Evolutionary conservation across 30 jellyfish, hydroid and myxozoan genomes (phyloP), one percentile per base, ranked within the genome.

Genomic region (Pelagia noctiluca): DNA sequence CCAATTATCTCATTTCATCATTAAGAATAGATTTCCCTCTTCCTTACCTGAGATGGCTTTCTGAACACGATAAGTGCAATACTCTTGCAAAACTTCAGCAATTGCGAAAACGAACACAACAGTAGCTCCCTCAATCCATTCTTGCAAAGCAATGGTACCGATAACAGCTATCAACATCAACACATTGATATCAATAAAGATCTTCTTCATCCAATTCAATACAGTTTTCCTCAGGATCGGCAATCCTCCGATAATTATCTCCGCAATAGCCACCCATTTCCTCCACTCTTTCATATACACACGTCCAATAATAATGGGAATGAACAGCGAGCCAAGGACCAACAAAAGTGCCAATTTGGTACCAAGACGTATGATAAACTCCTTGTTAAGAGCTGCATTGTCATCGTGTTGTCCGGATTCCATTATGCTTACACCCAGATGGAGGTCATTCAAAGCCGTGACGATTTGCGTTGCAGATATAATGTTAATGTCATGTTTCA

Each of bases 111-210:
- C 95, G 48, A 78, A 89, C 48, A 89, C 87, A 65, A 89, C 86
- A 13, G 90, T 82, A 4, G 88, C 87, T 11, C 95, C 94, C 53
- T 89, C 97, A 21, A 89, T 21, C 91, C 94, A 89, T 64, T 89
- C 91, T 22, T 62, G 82, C 73, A 89, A 64, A 2, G 85, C 91
- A 30, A 89, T 54, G 19, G 97, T 89, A 46, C 97, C 97, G n/a
- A 50, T 77, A 2, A 82, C 97, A n/a, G 97, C 95, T 21, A 89
- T 67, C 77, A 89, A 37, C 97, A 89, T 89, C 75, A 89, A 69
- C 78, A 89, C 64, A 62, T 89, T 89, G 34, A 89, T 85, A 75
- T 81, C 88, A 37, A 77, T 72, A 24, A 82, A 82, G 5, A 75
- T 63, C 68, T 75, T 82, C 88, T 85, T 89, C 80, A 53, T 36